Conservation (phyloP, 1,140 invertebrate species). For the Hesperophylax magnus region DNA sequence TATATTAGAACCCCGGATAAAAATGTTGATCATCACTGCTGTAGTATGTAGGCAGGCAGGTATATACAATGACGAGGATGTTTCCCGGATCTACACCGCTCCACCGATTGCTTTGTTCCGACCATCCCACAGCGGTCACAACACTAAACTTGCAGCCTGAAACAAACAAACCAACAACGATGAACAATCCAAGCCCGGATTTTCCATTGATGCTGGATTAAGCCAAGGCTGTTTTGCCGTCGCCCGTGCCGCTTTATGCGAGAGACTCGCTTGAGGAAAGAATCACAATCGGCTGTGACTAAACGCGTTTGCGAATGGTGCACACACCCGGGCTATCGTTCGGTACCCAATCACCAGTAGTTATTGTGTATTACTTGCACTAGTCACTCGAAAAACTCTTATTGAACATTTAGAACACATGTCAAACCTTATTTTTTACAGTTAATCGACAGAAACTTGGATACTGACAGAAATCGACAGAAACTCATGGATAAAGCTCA, state of each 20-base stretch:
- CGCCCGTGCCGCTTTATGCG: not conserved
- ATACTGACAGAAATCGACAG: too few relatives aligned
- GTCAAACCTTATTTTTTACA: too few relatives aligned
- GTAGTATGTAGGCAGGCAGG: not conserved
- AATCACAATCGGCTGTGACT: not conserved
- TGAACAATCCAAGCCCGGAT: not conserved
- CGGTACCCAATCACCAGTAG: too few relatives aligned
- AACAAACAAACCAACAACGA: too few relatives aligned
- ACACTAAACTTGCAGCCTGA: not conserved
- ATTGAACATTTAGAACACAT: too few relatives aligned
- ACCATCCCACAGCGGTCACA: not conserved
- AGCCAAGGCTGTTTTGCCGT: not conserved
- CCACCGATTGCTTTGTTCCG: not conserved
- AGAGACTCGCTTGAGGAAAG: not conserved
- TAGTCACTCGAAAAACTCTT: too few relatives aligned
- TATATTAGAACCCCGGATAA: too few relatives aligned
- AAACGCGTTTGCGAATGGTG: not conserved
- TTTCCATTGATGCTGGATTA: not conserved
- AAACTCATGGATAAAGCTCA: too few relatives aligned
- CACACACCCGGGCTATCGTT: too few relatives aligned
- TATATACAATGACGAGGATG: not conserved
- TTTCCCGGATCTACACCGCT: conserved; percentile 15
- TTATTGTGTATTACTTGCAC: too few relatives aligned
- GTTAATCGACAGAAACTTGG: too few relatives aligned
- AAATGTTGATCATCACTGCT: too few relatives aligned